phyloP scores from a whole-genome alignment of 2,888 invertebrate species.

The Bombylius discolor region DNA sequence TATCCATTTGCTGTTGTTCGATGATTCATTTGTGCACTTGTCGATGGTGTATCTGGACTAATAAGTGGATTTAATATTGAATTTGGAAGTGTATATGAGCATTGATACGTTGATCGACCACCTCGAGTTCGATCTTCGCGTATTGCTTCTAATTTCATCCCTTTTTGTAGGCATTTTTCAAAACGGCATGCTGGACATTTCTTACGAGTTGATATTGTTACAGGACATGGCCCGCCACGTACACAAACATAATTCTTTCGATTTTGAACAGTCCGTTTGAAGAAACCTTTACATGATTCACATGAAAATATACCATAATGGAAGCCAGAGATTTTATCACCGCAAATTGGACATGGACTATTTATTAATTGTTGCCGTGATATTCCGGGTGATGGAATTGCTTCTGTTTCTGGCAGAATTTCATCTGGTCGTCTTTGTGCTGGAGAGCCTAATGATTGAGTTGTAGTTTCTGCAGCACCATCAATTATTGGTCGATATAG shows the following conservation, averaged over 20 bases:
- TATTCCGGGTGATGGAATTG: constrained; percentile 54
- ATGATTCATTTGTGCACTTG: constrained; percentile 20
- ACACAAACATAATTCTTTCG: constrained; percentile 92
- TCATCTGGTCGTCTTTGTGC: constrained; percentile 24
- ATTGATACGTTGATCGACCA: constrained; percentile 91
- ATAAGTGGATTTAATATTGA: constrained; percentile 43
- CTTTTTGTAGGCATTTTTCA: constrained; percentile 87
- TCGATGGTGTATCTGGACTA: constrained; percentile 32
- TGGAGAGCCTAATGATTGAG: constrained; percentile 11
- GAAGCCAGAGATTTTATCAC: constrained; percentile 91
- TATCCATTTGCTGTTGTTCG: constrained; percentile 36
- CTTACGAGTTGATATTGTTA: constrained; percentile 84
- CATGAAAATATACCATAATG: constrained; percentile 98
- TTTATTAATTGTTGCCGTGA: constrained; percentile 81
- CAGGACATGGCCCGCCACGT: constrained; percentile 80
- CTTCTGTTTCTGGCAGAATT: constrained; percentile 23
- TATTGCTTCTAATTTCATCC: constrained; percentile 96
- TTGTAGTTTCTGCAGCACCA: constrained; percentile 20
- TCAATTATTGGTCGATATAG: constrained; percentile 42
- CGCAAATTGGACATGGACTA: constrained; percentile 90
- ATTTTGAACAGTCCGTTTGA: constrained; percentile 97
- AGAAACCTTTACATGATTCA: constrained; percentile 96
- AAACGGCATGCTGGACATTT: constrained; percentile 96
- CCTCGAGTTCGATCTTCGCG: constrained; percentile 89
- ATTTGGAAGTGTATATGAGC: constrained; percentile 76